Base-by-base conservation (phyloP, 2,797 vertebrate genomes). In the Pangasius macronema region DNA sequence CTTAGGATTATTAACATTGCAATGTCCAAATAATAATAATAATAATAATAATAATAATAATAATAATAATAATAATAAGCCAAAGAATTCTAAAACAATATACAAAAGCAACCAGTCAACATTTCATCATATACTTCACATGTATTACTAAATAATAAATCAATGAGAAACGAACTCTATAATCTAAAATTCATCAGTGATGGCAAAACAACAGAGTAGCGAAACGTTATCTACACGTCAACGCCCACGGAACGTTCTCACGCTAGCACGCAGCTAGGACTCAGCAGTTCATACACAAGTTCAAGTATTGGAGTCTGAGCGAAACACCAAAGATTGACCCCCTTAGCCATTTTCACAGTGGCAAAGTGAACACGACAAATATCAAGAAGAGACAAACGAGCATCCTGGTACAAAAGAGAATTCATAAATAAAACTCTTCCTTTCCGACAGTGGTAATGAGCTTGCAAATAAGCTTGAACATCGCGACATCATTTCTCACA, bases 281-380 rank as follows among this genome's bases (percentile, higher is more conserved):
- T 94, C 93, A 94, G 93, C 94, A 94, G 93, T 94, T 94, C 90
- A 93, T 85, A 89, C 75, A 83, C 92, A 93, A 92, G 92, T 96
- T 96, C 96, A 96, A 96, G 96, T 96, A 96, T 94, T 92, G 87
- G 93, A 90, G 90, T 90, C 87, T 91, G 82, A 87, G 80, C 91
- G 90, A 93, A 92, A 93, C 93, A 82, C 91, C 80, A 92, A 86
- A 89, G 65, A 89, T 83, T 90, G 85, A 86, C 86, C 89, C 89
- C 83, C 85, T 85, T 88, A 93, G 90, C 89, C 91, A 91, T 36
- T 88, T 90, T 88, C 82, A 90, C 85, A 92, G 89, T 93, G 91
- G 91, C 92, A 92, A 90, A 92, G 88, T 91, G 86, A 92, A 92
- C 72, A 4, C 77, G 53, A 89, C 82, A 61, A 90, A 91, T 76